These are phyloP conservation scores for Drosophila suzukii DNA, from an alignment of 1,140 invertebrate species.

Conservation along the genomic window DNA sequence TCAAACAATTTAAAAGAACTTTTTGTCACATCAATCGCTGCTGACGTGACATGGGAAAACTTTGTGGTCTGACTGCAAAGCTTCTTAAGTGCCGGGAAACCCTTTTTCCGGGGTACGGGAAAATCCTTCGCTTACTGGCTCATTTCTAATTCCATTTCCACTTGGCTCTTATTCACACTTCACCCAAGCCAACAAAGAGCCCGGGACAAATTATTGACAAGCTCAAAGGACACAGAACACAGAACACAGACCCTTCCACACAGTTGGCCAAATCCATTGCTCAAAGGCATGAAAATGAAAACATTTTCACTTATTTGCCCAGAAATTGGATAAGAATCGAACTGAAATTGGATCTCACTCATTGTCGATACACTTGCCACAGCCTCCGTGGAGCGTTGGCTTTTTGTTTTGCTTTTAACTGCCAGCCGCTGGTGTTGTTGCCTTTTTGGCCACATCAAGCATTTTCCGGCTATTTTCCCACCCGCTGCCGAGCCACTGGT, in stretches of 20 bases:
- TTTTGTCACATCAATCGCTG: conserved; percentile 41
- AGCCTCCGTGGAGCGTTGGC: conserved; percentile 36
- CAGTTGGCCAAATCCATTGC: conserved; percentile 41
- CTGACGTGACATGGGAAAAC: conserved; percentile 23
- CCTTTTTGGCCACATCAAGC: conserved; percentile 65
- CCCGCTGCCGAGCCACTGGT: conserved; percentile 9
- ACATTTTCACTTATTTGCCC: conserved; percentile 83
- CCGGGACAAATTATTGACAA: conserved; percentile 74
- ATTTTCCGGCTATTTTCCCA: conserved; percentile 78
- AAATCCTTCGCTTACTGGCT: conserved; percentile 56
- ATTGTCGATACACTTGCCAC: conserved; percentile 72
- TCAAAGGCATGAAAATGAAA: conserved; percentile 77
- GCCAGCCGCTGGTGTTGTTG: conserved; percentile 44
- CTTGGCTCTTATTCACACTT: conserved; percentile 67
- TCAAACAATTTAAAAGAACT: conserved; percentile 46
- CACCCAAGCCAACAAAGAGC: conserved; percentile 25
- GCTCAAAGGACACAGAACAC: conserved; percentile 42
- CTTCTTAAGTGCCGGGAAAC: conserved; percentile 44
- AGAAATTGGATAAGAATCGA: conserved; percentile 84
- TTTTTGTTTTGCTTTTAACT: conserved; percentile 78
- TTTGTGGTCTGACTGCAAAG: conserved; percentile 53
- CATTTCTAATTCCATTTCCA: conserved; percentile 53
- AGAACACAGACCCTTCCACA: neutral
- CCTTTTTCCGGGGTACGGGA: conserved; percentile 11
- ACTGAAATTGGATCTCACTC: conserved; percentile 84